Base-by-base conservation (phyloP, 1,140 invertebrate species). In the Homarus americanus region DNA sequence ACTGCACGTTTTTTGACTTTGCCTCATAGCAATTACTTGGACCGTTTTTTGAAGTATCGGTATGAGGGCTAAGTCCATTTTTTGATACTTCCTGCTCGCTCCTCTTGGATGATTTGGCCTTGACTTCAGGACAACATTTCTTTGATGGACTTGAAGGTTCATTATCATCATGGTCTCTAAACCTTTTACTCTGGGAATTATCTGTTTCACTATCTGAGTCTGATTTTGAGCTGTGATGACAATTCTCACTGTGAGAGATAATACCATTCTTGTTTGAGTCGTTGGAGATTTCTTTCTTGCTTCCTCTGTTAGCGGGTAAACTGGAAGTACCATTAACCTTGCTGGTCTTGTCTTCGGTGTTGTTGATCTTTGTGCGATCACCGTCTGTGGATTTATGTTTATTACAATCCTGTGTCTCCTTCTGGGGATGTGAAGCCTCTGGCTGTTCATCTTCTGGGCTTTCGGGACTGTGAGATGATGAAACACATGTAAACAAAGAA, bases 401-500 rank as follows among this genome's bases (percentile, higher is more conserved):
- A 32, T 2, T 38, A 49, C 53, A 20, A 40, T 44, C n/a, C 9
- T 53, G 15, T 34, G 20, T 58, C 24, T 49, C n/a, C n/a, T 63
- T 34, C 20, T 53, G 73, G 24, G 73, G 73, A 36, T 24, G 38
- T n/a, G n/a, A 28, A 73, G 84, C 84, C 40, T 76, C 84, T 12
- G 84, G 84, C 34, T 87, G 41, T 10, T 87, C 84, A 53, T 87
- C 84, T 40, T 87, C 73, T 1, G 88, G 88, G 36, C 69, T 90
- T 12, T 82, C 88, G 1, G 88, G 88, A 44, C 88, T 90, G 17
- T 72, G 69, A 28, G 88, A 44, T 9, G 87, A 89, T 20, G 88
- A 83, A 10, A 90, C 88, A 76, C 88, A 90, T n/a, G 88, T 90
- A 75, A 90, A 90, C n/a, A 90, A 53, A 4, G 88, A 90, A 24